Evolutionary conservation across 1,140 invertebrate species (phyloP).

Genomic region (Procambarus virginalis): DNA sequence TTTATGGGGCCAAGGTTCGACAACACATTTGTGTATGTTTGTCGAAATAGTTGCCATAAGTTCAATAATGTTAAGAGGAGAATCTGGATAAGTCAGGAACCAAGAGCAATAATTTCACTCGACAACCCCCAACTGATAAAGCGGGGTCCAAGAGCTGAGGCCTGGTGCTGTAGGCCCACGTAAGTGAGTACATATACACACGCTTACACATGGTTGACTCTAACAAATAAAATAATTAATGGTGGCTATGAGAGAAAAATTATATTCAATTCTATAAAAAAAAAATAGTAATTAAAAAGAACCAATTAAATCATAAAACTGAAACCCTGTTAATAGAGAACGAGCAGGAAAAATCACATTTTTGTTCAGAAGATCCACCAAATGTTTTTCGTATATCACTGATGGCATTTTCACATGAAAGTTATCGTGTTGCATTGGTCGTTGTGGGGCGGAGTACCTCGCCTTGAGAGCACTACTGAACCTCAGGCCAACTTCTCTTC

Average conservation of each 20-base stretch:
- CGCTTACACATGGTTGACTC: neutral
- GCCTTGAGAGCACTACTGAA: no score
- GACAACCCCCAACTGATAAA: no score
- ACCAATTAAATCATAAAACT: slow-evolving; percentile 7
- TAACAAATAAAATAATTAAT: neutral
- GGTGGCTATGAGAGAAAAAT: neutral
- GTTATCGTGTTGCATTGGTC: neutral
- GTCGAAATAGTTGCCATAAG: no score
- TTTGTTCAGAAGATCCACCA: neutral
- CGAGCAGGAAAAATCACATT: neutral
- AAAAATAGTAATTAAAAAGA: neutral
- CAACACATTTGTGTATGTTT: no score
- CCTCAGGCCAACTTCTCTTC: no score
- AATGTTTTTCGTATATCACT: neutral
- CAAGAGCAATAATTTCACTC: no score
- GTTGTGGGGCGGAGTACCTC: neutral
- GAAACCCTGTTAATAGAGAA: slow-evolving; percentile 13
- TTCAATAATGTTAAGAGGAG: no score
- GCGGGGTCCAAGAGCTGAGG: no score
- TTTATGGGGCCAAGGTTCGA: no score
- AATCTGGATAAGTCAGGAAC: no score
- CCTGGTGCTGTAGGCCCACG: no score
- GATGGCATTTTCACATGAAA: neutral
- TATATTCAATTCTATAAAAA: neutral
- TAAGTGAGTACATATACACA: neutral